Conservation (phyloP, 2,888 invertebrate genomes). For the Dexiosoma caninum region DNA sequence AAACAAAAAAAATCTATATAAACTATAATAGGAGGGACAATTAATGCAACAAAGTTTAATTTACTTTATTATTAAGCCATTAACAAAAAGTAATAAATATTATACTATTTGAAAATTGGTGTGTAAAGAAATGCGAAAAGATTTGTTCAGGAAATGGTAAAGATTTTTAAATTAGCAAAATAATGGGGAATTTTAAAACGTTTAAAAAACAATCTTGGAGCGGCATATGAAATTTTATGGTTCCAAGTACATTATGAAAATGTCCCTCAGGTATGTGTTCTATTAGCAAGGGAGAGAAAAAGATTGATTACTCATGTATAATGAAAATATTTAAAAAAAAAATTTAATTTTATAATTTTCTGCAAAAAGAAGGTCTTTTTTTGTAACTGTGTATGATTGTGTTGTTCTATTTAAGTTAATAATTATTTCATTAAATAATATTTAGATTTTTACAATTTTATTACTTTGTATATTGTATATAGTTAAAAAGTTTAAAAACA, state of each 20-base stretch:
- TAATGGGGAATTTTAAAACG: slow-evolving; percentile 55
- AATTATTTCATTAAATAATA: slow-evolving; percentile 32
- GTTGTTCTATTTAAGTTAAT: slow-evolving; percentile 62
- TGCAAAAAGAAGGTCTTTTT: slow-evolving; percentile 60
- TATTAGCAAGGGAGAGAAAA: slow-evolving; percentile 81
- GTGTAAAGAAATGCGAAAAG: neutral
- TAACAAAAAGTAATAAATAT: neutral
- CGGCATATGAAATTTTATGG: neutral
- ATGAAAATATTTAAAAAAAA: slow-evolving; percentile 33
- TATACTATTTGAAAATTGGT: neutral
- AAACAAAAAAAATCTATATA: neutral
- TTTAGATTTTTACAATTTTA: slow-evolving; percentile 38
- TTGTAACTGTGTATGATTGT: slow-evolving; percentile 65
- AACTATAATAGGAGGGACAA: slow-evolving; percentile 61
- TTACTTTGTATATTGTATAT: slow-evolving; percentile 66
- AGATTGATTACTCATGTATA: slow-evolving; percentile 79
- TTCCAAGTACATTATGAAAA: slow-evolving; percentile 20
- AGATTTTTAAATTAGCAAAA: slow-evolving; percentile 24
- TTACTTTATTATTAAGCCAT: slow-evolving; percentile 56
- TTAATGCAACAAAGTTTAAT: slow-evolving; percentile 59
- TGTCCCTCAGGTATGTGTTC: slow-evolving; percentile 80
- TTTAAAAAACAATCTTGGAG: slow-evolving; percentile 26
- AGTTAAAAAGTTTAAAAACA: slow-evolving; percentile 42
- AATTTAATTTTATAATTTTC: slow-evolving; percentile 23
- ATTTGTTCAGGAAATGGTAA: slow-evolving; percentile 8